Evolutionary conservation across 2,113 vertebrate genomes (phyloP), one percentile per base, ranked within the genome.

Genomic region (Garra rufa): DNA sequence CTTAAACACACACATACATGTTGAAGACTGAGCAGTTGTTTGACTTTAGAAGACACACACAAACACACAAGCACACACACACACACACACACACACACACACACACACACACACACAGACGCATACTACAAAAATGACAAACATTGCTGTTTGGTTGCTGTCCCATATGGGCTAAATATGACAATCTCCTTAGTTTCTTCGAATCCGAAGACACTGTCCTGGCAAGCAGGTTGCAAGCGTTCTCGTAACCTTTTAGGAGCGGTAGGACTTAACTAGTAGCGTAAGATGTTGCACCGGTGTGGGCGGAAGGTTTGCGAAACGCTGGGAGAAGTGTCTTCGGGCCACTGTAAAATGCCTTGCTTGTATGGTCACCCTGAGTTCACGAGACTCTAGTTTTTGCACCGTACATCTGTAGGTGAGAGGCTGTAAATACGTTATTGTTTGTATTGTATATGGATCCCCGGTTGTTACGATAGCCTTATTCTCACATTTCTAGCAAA

Each of bases 381-480:
- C 96, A 93, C 94, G 93, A 55, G 91, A 97, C 96, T 96, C 94
- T 94, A 95, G 94, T 97, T 97, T 97, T 97, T 97, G 96, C 96
- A 99, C 96, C 97, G 94, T 95, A 91, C 95, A 93, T 96, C 93
- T 97, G 92, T 94, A 97, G 95, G 96, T 96, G 96, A 97, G 95
- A 97, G 96, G 93, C 95, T 99, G 98, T 99, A 99, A 95, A 99
- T 99, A 98, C 93, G 93, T 97, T 95, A 93, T 96, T 96, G 97
- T 96, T 97, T 96, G 93, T 95, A 96, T 95, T 96, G 97, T 98
- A 95, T 95, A 95, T 97, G 96, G 96, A 97, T 94, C 97, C 97
- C 95, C 95, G 96, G 96, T 96, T 96, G 96, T 97, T 96, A 96
- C 95, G 94, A 96, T 98, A 98, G 98, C 98, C 98, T 99, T 99